phyloP scores from a whole-genome alignment of 1,140 invertebrate species.

The Drosophila chauvacae region DNA sequence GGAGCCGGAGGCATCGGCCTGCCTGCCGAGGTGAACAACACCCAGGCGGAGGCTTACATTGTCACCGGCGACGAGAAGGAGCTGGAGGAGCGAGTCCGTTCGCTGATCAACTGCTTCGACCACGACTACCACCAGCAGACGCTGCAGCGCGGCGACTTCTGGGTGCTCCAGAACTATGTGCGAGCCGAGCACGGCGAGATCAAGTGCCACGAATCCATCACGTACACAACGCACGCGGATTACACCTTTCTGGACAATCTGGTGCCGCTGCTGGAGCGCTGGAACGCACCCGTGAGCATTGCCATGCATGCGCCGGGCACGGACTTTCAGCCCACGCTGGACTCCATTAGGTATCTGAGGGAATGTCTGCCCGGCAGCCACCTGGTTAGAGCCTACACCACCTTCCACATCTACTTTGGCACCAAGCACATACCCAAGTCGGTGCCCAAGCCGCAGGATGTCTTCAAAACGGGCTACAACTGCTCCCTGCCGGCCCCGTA shows the following conservation, averaged over 20 bases:
- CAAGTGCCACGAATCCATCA: slow-evolving; percentile 93
- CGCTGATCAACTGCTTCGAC: slow-evolving; percentile 88
- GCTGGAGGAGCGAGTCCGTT: slow-evolving; percentile 76
- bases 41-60: slow-evolving; percentile 70
- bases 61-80: slow-evolving; percentile 82
- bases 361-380: slow-evolving; percentile 87
- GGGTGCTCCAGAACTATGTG: slow-evolving; percentile 95
- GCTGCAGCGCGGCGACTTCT: slow-evolving; percentile 93
- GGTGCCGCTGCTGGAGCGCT: slow-evolving; percentile 90
- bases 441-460: slow-evolving; percentile 88
- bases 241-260: slow-evolving; percentile 96
- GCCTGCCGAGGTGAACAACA: slow-evolving; percentile 60
- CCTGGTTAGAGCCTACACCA: slow-evolving; percentile 90
- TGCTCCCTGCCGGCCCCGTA: slow-evolving; percentile 89
- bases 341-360: slow-evolving; percentile 89
- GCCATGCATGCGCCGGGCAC: slow-evolving; percentile 91
- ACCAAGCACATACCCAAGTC: slow-evolving; percentile 92
- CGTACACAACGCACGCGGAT: slow-evolving; percentile 96
- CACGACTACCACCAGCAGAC: slow-evolving; percentile 87
- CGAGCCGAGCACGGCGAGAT: slow-evolving; percentile 86
- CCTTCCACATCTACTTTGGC: slow-evolving; percentile 94
- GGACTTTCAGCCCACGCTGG: slow-evolving; percentile 88
- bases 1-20: slow-evolving; percentile 23
- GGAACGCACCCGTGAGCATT: slow-evolving; percentile 89
- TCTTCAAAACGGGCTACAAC: slow-evolving; percentile 88